phyloP scores from a whole-genome alignment of 2,113 vertebrate genomes.

The Brachyistius frenatus region DNA sequence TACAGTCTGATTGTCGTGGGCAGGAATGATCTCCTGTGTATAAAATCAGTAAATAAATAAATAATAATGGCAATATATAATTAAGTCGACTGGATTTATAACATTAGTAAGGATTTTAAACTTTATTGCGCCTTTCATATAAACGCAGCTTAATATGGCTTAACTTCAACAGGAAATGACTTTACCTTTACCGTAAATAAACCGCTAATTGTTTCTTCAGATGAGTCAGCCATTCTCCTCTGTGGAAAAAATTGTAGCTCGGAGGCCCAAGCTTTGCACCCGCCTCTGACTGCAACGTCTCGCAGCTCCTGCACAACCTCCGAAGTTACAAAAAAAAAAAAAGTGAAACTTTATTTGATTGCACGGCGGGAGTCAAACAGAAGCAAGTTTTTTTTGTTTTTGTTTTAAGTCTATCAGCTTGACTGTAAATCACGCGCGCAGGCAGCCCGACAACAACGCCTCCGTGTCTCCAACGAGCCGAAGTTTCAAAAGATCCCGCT shows the following conservation, averaged over 20 bases:
- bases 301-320: slow-evolving; percentile 40
- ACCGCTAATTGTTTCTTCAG: slow-evolving; percentile 39
- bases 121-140: slow-evolving; percentile 22
- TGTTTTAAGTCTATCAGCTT: slow-evolving; percentile 56
- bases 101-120: not conserved
- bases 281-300: slow-evolving; percentile 20
- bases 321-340: slow-evolving; percentile 51
- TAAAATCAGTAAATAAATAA: too few species aligned
- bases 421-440: slow-evolving; percentile 74
- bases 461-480: slow-evolving; percentile 58
- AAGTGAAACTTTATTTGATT: slow-evolving; percentile 56
- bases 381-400: slow-evolving; percentile 48
- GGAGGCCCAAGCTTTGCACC: slow-evolving; percentile 35
- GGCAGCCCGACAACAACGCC: slow-evolving; percentile 67
- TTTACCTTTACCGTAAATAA: slow-evolving; percentile 21
- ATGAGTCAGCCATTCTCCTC: slow-evolving; percentile 35
- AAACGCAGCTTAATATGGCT: not conserved
- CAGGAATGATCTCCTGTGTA: too few species aligned
- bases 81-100: not conserved
- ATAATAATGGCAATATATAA: too few species aligned
- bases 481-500: slow-evolving; percentile 73
- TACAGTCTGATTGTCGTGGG: too few species aligned
- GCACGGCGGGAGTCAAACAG: slow-evolving; percentile 67
- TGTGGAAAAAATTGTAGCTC: slow-evolving; percentile 42
- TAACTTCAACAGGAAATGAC: slow-evolving; percentile 13